A percentile compares a stretch with the other conserved stretches of the same genome.
These are phyloP conservation scores for Sardinella longiceps DNA, from an alignment of 2,797 vertebrate species.

Conservation along the genomic window DNA sequence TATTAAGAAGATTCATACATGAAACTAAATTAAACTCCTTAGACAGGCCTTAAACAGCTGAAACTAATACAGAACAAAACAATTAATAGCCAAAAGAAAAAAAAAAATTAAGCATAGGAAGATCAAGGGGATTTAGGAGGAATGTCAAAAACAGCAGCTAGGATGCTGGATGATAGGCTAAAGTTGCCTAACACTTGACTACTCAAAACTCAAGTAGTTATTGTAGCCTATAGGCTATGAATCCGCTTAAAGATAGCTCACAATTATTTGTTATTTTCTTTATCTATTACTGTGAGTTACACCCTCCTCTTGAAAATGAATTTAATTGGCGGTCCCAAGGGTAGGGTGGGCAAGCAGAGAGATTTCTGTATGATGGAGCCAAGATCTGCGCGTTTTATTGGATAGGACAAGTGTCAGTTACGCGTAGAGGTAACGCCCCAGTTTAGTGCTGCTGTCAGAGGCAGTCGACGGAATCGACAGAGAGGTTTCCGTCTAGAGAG, in stretches of 20 bases:
- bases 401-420: conserved; percentile 39
- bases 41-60: not conserved
- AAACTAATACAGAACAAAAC: not conserved
- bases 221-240: not conserved
- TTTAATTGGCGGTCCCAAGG: conserved; percentile 55
- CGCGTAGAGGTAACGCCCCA: conserved; percentile 29
- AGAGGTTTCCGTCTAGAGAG: conserved; percentile 57
- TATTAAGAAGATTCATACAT: not conserved
- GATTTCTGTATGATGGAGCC: conserved; percentile 40
- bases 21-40: too few relatives aligned
- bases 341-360: conserved; percentile 41
- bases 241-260: not conserved
- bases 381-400: conserved; percentile 37
- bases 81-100: too few relatives aligned
- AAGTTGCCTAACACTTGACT: not conserved
- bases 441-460: conserved; percentile 53
- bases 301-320: conserved; percentile 34
- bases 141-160: not conserved
- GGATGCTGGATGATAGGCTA: not conserved
- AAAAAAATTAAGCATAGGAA: not conserved
- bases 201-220: not conserved
- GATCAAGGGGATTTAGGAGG: not conserved
- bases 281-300: conserved; percentile 43
- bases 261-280: conserved; percentile 29
- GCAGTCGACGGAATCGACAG: conserved; percentile 42